Conservation (phyloP, 2,113 vertebrate genomes). For the Hyla sarda region DNA sequence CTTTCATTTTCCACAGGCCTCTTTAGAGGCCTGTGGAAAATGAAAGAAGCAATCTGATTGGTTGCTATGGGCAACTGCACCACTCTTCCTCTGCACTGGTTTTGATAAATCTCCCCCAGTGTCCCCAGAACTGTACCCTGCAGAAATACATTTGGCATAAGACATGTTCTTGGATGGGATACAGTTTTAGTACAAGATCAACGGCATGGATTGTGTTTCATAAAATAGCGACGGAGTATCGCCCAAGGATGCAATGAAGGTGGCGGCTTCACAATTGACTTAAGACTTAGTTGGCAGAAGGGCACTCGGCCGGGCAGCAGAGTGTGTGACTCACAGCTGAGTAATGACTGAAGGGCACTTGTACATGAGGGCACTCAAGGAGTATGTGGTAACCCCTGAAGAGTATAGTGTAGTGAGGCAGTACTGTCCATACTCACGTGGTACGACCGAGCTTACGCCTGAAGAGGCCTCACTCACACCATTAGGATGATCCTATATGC, state of each 20-base stretch:
- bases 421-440: background rate
- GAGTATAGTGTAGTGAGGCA: background rate
- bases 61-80: too few species aligned
- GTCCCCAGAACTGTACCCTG: conserved; percentile 1
- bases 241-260: background rate
- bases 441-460: background rate
- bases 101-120: too few species aligned
- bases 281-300: conserved; percentile 8
- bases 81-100: too few species aligned
- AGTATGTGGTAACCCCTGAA: background rate
- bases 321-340: background rate
- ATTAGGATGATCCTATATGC: background rate
- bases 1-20: too few species aligned
- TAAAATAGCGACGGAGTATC: background rate
- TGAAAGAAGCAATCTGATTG: too few species aligned
- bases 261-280: background rate
- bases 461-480: background rate
- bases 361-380: background rate
- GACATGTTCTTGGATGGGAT: background rate
- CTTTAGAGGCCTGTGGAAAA: too few species aligned
- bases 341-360: background rate
- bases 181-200: background rate
- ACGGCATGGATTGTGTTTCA: background rate
- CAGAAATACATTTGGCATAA: background rate
- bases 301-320: background rate